Conservation (phyloP, 2,113 vertebrate genomes). For the Helogale parvula region DNA sequence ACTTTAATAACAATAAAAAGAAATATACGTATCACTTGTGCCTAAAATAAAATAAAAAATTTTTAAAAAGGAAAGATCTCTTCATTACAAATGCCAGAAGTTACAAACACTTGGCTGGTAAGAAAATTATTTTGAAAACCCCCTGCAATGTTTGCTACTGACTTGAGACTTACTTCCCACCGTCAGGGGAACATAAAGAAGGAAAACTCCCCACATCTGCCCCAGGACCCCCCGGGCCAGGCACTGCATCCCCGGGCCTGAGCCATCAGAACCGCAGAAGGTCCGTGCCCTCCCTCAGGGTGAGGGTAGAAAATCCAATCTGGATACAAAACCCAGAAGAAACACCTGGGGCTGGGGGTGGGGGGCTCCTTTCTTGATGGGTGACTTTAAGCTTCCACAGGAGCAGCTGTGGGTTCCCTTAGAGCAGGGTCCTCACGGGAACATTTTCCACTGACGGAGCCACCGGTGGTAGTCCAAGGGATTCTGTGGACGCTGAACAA, state of each 20-base stretch:
- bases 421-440: background rate
- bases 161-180: constrained; percentile 26
- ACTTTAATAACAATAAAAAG: constrained; percentile 64
- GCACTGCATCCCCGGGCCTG: background rate
- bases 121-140: constrained; percentile 32
- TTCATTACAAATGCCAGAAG: background rate
- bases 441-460: background rate
- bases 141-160: background rate
- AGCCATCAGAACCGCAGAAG: background rate
- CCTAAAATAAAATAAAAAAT: background rate
- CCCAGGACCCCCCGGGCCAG: background rate
- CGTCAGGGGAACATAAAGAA: constrained; percentile 22
- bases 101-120: background rate
- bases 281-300: fast-evolving
- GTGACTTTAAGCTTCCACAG: background rate
- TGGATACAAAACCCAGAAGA: background rate
- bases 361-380: background rate
- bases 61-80: no score
- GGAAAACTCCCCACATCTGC: background rate
- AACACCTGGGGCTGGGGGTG: background rate
- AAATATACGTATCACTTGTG: background rate
- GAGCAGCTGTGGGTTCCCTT: background rate
- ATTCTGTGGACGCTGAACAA: background rate
- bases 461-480: background rate
- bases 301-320: background rate